Evolutionary conservation across 1,140 invertebrate species (phyloP), one percentile per base, ranked within the genome.

Genomic region (Aphaenogaster rudis): DNA sequence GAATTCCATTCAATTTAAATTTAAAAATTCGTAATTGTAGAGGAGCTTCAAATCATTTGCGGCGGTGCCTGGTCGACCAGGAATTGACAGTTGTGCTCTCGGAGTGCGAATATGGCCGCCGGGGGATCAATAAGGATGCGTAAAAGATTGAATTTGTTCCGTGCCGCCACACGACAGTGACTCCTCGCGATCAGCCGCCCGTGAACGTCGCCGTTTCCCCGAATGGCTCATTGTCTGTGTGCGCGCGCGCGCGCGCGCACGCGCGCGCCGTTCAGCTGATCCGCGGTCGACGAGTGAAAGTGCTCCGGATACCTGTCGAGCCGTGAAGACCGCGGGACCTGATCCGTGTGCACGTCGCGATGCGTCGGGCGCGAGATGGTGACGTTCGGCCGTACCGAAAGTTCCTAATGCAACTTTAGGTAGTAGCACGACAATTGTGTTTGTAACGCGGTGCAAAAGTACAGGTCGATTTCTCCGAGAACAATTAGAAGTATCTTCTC

Each of bases 241-340:
- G 50, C 52, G n/a, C 50, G 15, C 42, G 39, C 21, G 15, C 21
- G 72, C 33, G 50, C 71, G n/a, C 36, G 67, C 28, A 36, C 63
- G 45, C 50, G 5, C 42, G 21, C 39, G 2, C 11, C 28, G 79
- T 82, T 72, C 80, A 84, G 80, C 80, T 84, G 80, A 84, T 84
- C 64, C 28, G 8, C 45, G 54, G 28, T 86, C 86, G 89, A 80
- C 50, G 85, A 61, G 90, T 91, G 90, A 91, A 91, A 91, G 90
- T 91, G 87, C 57, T 88, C 90, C 50, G 64, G 48, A 87, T 91
- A 88, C 50, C 48, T 84, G 80, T 82, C 81, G 80, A 86, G 39
- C 67, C 82, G 82, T 82, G 54, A 88, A 88, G 59, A 87, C 42
- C 42, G 69, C 69, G 64, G 50, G 54, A 61, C 45, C 21, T 79